Percentiles rank a stretch among this genome's conserved stretches.
Conservation (phyloP, 2,113 vertebrate species). For the Lepus americanus region DNA sequence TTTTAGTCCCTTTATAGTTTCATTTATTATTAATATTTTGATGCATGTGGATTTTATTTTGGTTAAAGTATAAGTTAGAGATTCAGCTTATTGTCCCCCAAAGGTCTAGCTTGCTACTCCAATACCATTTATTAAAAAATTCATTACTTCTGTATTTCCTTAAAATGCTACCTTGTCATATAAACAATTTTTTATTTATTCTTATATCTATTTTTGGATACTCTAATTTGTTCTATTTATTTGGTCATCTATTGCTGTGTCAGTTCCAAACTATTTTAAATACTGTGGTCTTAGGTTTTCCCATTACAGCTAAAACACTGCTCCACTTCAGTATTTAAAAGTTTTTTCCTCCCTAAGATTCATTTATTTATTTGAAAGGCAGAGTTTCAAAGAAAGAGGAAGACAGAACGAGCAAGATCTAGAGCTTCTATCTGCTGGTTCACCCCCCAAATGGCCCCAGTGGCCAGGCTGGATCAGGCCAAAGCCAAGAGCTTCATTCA, state of each 20-base stretch:
- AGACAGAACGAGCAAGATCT: too few relatives aligned
- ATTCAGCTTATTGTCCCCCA: background rate
- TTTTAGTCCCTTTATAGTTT: conserved; percentile 23
- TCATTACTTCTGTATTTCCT: background rate
- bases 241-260: background rate
- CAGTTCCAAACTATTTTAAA: conserved; percentile 53
- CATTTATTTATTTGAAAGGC: too few relatives aligned
- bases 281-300: background rate
- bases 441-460: too few relatives aligned
- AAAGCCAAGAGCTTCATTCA: too few relatives aligned
- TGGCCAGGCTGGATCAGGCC: too few relatives aligned
- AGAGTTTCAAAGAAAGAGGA: too few relatives aligned
- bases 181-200: conserved; percentile 18
- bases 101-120: background rate
- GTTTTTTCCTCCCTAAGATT: too few relatives aligned
- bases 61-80: background rate
- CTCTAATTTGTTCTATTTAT: conserved; percentile 4
- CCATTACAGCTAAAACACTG: conserved; percentile 26
- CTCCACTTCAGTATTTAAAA: background rate
- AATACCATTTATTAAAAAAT: conserved; percentile 10
- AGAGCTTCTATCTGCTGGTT: too few relatives aligned
- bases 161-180: conserved; percentile 24
- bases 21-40: conserved; percentile 55
- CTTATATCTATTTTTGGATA: conserved; percentile 39
- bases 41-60: conserved; percentile 28